Conservation (phyloP, 2,888 invertebrate species). For the Lymantria monacha region DNA sequence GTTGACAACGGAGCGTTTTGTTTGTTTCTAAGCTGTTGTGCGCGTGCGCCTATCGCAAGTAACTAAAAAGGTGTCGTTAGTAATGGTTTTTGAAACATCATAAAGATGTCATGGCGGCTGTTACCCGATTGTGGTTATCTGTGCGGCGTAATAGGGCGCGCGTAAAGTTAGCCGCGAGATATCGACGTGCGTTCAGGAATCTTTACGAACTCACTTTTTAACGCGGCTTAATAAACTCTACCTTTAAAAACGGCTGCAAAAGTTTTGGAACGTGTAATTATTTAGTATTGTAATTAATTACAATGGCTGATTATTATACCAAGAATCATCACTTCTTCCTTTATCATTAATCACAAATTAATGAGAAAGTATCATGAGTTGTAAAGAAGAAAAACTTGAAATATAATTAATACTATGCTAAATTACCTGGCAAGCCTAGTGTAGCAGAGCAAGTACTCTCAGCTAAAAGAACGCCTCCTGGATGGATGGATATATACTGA, state of each 20-base stretch:
- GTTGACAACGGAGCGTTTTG: conserved; percentile 64
- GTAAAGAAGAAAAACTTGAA: too few species aligned
- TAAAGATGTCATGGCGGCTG: conserved; percentile 79
- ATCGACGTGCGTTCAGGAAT: conserved; percentile 28
- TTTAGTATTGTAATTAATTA: neutral
- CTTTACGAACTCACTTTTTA: conserved; percentile 22
- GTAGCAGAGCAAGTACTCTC: too few species aligned
- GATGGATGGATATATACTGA: too few species aligned
- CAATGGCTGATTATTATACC: too few species aligned
- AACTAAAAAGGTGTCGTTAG: conserved; percentile 83
- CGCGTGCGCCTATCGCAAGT: conserved; percentile 69
- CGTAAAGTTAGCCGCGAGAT: conserved; percentile 53
- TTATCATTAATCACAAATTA: too few species aligned
- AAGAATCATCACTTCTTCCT: too few species aligned
- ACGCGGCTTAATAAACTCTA: conserved; percentile 12
- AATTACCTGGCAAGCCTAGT: too few species aligned
- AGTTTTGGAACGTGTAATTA: neutral
- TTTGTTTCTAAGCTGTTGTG: conserved; percentile 59
- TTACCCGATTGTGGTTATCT: conserved; percentile 77
- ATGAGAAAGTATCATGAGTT: too few species aligned
- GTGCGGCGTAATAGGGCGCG: conserved; percentile 45
- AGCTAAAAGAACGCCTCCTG: too few species aligned
- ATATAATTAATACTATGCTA: too few species aligned
- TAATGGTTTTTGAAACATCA: conserved; percentile 81
- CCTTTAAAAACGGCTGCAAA: conserved; percentile 2